Conservation (phyloP, 1,140 invertebrate species). For the Philotrypesis tridentata region DNA sequence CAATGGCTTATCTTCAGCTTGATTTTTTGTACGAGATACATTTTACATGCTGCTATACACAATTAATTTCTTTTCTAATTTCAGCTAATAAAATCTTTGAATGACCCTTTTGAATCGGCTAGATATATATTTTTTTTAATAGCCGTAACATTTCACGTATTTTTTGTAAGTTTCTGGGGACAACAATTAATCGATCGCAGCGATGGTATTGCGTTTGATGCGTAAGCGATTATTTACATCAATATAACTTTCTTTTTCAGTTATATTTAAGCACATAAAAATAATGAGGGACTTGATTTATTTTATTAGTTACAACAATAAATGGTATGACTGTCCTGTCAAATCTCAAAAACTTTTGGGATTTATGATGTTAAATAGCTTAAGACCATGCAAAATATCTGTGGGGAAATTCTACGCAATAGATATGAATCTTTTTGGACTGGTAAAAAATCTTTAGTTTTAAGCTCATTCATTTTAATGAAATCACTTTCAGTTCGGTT, state of each 20-base stretch:
- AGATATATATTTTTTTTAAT: background rate
- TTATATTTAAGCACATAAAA: background rate
- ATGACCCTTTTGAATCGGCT: background rate
- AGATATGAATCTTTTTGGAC: constrained; percentile 4
- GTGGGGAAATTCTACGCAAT: background rate
- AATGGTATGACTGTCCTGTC: background rate
- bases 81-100: background rate
- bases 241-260: too few relatives aligned
- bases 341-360: background rate
- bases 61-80: too few relatives aligned
- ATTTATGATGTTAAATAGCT: background rate
- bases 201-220: background rate
- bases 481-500: too few relatives aligned
- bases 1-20: too few relatives aligned
- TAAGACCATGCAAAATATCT: background rate
- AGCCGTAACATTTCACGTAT: background rate
- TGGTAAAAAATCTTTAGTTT: background rate
- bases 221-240: background rate
- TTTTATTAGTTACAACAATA: constrained; percentile 20
- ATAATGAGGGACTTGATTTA: background rate
- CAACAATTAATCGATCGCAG: background rate
- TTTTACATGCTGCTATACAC: too few relatives aligned
- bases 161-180: background rate
- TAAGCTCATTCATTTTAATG: too few relatives aligned
- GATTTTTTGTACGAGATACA: too few relatives aligned